Conservation (phyloP, 2,113 vertebrate genomes). For the Orcinus orca region DNA sequence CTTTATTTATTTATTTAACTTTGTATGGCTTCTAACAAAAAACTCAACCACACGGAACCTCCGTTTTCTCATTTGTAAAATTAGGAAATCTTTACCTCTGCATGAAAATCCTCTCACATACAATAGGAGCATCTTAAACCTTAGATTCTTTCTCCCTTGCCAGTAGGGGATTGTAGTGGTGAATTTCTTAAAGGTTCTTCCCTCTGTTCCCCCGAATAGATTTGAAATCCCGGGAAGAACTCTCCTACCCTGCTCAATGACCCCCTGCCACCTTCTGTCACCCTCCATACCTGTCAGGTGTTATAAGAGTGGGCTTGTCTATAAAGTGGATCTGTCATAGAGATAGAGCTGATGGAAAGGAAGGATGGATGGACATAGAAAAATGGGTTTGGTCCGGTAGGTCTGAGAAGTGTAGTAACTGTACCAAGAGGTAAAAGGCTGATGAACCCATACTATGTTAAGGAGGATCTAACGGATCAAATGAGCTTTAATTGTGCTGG, state of each 20-base stretch:
- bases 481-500: neutral
- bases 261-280: fast-evolving
- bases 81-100: neutral
- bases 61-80: neutral
- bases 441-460: neutral
- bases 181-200: neutral
- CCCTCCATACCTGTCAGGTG: neutral
- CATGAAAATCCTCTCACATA: neutral
- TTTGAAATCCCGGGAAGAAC: neutral
- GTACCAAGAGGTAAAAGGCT: neutral
- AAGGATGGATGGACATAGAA: neutral
- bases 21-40: neutral
- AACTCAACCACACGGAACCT: neutral
- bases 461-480: neutral
- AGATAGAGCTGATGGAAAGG: neutral
- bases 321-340: neutral
- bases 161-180: neutral
- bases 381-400: neutral
- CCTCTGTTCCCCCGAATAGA: neutral
- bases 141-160: neutral
- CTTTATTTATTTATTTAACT: neutral
- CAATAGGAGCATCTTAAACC: fast-evolving
- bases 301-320: neutral
- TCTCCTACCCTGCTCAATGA: neutral
- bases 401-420: neutral